Evolutionary conservation across 23 tunicate species (phyloP), one percentile per base, ranked within the genome.

Genomic region (Trididemnum nubilum): DNA sequence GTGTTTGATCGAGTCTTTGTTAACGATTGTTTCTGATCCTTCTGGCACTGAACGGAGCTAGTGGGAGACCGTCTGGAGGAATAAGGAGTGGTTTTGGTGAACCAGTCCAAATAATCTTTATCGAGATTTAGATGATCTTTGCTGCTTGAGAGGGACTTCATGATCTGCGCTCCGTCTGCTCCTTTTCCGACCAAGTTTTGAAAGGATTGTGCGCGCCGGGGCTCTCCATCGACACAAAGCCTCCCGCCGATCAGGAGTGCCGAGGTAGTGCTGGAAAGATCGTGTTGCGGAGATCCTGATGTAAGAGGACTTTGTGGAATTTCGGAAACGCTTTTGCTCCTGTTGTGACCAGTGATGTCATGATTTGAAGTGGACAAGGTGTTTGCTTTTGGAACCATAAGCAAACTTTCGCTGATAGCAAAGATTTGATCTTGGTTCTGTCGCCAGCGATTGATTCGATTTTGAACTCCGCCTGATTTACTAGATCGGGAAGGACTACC

Each of bases 31-130:
- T n/a, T n/a, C n/a, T n/a, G n/a, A n/a, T n/a, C n/a, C n/a, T n/a
- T n/a, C n/a, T n/a, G n/a, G n/a, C n/a, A n/a, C n/a, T n/a, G n/a
- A 9, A 44, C 15, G 9, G 54, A 44, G 9, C 12, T 44, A 44
- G 9, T 44, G 0, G 75, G 37, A 29, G 59, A 24, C 36, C 36
- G 23, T 19, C 84, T 25, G 0, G 84, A 64, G 18, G 84, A 51
- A 38, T 44, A 81, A 0, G 84, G 84, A 3, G 84, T 61, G 1
- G 84, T 81, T 37, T 81, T 81, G 5, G 74, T 72, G 21, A 81
- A 72, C 84, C 84, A 81, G 25, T 64, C 84, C 35, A 81, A 26
- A 60, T 64, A 64, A 4, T 64, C 38, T 2, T 37, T 37, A 65
- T 81, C 84, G 37, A 65, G 64, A 0, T 35, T 32, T 22, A 28